Conservation (phyloP, 2,113 vertebrate species). For the Tauraco erythrolophus region DNA sequence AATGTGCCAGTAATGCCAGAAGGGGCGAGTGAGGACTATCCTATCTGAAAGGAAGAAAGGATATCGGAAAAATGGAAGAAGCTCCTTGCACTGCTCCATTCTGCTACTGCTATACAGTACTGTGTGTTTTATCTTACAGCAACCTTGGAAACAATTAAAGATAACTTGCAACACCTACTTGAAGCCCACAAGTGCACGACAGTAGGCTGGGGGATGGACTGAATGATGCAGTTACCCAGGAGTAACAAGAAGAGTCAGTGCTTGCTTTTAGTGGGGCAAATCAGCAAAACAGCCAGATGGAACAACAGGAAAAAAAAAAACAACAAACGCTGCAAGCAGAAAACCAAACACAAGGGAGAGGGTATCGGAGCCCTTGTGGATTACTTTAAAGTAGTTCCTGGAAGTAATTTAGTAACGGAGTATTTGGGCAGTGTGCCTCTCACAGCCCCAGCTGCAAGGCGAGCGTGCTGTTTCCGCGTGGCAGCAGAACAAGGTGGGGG, state of each 20-base stretch:
- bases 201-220: background rate
- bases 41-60: background rate
- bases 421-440: background rate
- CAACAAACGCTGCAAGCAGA: background rate
- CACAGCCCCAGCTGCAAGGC: background rate
- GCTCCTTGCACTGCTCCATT: background rate
- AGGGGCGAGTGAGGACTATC: background rate
- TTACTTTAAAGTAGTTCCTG: background rate
- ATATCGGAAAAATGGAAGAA: background rate
- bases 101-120: background rate
- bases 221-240: background rate
- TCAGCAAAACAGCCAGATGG: background rate
- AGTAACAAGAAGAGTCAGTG: background rate
- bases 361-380: background rate
- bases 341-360: background rate
- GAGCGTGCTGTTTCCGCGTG: rapidly evolving
- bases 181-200: background rate
- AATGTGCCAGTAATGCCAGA: background rate
- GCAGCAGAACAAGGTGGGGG: rapidly evolving
- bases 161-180: background rate
- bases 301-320: background rate
- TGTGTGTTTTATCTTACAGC: background rate
- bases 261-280: background rate
- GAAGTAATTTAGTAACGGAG: background rate
- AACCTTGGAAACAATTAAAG: background rate